A percentile compares a stretch with the other conserved stretches of the same genome.
Conservation (phyloP, 2,888 invertebrate species). For the Andricus curvator region DNA sequence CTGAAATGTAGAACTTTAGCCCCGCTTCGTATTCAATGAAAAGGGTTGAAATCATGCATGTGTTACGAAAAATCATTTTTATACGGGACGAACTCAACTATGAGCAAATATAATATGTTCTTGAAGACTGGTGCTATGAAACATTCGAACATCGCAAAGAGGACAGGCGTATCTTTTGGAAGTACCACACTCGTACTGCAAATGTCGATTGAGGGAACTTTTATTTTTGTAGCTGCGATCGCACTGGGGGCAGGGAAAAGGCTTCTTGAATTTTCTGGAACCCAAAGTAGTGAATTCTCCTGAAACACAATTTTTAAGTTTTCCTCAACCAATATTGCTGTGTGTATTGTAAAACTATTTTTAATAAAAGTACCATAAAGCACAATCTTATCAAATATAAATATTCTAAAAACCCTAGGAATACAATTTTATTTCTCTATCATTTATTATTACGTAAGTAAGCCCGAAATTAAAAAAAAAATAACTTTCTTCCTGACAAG, state of each 20-base stretch:
- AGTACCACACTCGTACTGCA: constrained; percentile 64
- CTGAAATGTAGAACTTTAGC: too few relatives aligned
- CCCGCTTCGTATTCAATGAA: too few relatives aligned
- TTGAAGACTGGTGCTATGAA: constrained; percentile 57
- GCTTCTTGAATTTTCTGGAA: constrained; percentile 47
- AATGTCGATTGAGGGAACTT: constrained; percentile 71
- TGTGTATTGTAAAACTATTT: background rate
- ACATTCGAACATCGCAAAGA: constrained; percentile 60
- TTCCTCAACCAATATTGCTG: background rate
- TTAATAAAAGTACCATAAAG: background rate
- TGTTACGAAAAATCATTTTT: background rate
- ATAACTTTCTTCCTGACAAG: too few relatives aligned
- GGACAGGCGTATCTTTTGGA: constrained; percentile 64
- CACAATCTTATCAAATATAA: background rate
- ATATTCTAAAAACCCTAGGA: background rate
- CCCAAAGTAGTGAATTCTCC: constrained; percentile 41
- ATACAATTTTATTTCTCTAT: background rate
- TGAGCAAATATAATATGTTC: constrained; percentile 60
- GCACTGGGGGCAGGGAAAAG: constrained; percentile 59
- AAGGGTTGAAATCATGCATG: too few relatives aligned
- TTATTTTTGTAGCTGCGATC: constrained; percentile 71
- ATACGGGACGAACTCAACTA: constrained; percentile 36
- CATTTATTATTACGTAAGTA: too few relatives aligned
- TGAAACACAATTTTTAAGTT: constrained; percentile 60
- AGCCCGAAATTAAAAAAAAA: too few relatives aligned